phyloP scores from a whole-genome alignment of 2,797 vertebrate genomes.

The Anas georgica region DNA sequence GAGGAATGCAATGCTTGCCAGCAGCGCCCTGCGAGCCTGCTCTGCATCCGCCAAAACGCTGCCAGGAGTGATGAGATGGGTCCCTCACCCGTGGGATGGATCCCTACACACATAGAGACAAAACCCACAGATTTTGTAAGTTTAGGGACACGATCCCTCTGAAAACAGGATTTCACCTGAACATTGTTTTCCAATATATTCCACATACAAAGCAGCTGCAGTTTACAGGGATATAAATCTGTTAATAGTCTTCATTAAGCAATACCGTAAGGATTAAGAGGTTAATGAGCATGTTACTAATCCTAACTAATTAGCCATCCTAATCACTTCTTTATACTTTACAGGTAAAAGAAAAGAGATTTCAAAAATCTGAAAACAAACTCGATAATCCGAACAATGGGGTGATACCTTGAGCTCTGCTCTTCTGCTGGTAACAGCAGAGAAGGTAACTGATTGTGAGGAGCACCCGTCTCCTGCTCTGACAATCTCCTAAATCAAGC shows the following conservation, averaged over 20 bases:
- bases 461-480: not conserved
- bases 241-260: not conserved
- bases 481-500: not conserved
- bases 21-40: not conserved
- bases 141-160: not conserved
- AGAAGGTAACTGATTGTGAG: too few species aligned
- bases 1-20: not conserved
- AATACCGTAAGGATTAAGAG: not conserved
- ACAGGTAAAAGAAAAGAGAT: not conserved
- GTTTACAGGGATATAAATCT: not conserved
- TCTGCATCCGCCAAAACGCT: not conserved
- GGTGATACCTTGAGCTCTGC: not conserved
- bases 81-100: too few species aligned
- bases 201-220: not conserved
- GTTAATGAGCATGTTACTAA: not conserved
- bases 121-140: not conserved
- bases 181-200: not conserved
- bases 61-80: too few species aligned
- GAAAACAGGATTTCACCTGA: not conserved
- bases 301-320: not conserved
- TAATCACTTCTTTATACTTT: not conserved
- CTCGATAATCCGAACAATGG: fast-evolving
- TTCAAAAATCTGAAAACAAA: not conserved
- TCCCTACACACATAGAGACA: not conserved
- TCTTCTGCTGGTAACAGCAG: too few species aligned